Conservation (phyloP, 2,888 invertebrate genomes). For the Marasmarcha lunaedactyla region DNA sequence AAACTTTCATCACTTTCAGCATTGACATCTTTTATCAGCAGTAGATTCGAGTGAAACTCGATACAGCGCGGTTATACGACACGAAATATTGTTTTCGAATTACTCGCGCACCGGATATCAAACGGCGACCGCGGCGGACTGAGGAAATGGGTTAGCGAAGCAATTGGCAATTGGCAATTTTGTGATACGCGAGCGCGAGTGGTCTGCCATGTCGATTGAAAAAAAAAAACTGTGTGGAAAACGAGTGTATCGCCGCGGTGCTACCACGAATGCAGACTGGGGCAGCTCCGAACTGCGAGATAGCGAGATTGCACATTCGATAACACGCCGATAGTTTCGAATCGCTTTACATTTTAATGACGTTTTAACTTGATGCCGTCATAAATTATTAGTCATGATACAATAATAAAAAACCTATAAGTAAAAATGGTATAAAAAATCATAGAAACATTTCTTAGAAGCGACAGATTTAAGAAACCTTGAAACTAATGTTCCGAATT, state of each 20-base stretch:
- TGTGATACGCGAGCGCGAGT: constrained; percentile 40
- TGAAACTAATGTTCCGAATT: constrained; percentile 2
- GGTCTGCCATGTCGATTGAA: constrained; percentile 38
- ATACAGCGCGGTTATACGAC: background rate
- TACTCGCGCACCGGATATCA: constrained; percentile 33
- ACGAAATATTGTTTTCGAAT: constrained; percentile 30
- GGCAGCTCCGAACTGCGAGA: constrained; percentile 43
- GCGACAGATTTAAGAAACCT: too few relatives aligned
- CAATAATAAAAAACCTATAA: too few relatives aligned
- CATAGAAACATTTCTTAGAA: too few relatives aligned
- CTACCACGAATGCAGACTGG: constrained; percentile 56
- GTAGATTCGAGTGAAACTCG: background rate
- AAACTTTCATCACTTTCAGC: background rate
- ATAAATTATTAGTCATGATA: too few relatives aligned
- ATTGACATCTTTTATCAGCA: background rate
- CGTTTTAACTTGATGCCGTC: constrained; percentile 16
- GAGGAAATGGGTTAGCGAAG: constrained; percentile 52
- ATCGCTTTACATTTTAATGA: constrained; percentile 7
- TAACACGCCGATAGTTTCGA: constrained; percentile 47
- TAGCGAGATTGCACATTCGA: constrained; percentile 57
- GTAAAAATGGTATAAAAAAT: too few relatives aligned
- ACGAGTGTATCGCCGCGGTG: constrained; percentile 54
- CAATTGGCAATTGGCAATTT: constrained; percentile 51
- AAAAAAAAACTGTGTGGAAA: constrained; percentile 56
- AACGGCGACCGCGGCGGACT: constrained; percentile 25